A percentile compares a stretch with the other conserved stretches of the same genome.
Evolutionary conservation across 2,797 vertebrate species (phyloP).

Genomic region (Periparus ater): DNA sequence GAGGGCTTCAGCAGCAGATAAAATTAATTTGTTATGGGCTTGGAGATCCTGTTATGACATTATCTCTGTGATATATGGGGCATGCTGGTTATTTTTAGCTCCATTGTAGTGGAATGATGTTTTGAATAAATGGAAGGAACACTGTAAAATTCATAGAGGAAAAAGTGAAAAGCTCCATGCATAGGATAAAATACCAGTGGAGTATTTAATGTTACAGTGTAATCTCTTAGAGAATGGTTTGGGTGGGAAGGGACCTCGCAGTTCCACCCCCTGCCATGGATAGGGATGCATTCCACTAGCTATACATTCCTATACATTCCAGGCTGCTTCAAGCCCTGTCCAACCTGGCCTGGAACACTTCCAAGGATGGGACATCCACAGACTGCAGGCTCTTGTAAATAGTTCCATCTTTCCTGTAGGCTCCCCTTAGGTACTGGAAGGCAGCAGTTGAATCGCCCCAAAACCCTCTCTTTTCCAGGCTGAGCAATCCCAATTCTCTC

Average conservation of each 20-base stretch:
- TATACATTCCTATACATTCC: too few species aligned
- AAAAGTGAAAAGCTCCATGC: background rate
- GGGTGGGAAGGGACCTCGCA: background rate
- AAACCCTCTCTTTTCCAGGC: background rate
- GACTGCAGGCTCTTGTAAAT: background rate
- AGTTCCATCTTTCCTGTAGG: background rate
- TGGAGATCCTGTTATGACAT: constrained; percentile 62
- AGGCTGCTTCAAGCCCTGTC: background rate
- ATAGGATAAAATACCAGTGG: background rate
- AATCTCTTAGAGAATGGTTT: background rate
- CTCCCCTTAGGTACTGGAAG: background rate
- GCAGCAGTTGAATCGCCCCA: background rate
- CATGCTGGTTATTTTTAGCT: constrained; percentile 28
- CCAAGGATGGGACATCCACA: background rate
- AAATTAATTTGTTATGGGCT: constrained; percentile 4
- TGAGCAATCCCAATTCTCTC: background rate
- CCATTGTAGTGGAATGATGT: constrained; percentile 28
- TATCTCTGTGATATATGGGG: constrained; percentile 37
- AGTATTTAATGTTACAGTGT: background rate
- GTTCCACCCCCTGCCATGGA: background rate
- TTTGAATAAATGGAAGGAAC: background rate
- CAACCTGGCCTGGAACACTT: background rate
- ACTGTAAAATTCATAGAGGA: background rate
- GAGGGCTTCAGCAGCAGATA: background rate
- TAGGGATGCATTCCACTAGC: background rate